Evolutionary conservation across 2,888 invertebrate genomes (phyloP).

Genomic region (Meliscaeva auricollis): DNA sequence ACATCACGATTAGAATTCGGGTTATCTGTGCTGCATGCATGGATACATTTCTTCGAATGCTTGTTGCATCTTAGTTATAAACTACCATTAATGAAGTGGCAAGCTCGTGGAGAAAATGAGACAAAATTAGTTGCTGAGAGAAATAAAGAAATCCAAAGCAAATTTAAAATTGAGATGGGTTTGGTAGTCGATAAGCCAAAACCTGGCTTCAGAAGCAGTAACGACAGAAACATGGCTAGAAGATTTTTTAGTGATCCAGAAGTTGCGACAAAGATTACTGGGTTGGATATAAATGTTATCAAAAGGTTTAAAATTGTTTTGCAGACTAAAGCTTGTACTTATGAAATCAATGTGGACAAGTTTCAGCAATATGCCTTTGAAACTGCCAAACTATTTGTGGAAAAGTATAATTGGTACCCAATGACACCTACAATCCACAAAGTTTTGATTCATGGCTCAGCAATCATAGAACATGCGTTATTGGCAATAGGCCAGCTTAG

Average conservation of each 20-base stretch:
- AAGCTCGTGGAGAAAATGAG: background rate
- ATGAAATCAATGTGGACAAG: background rate
- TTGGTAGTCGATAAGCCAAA: background rate
- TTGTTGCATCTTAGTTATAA: conserved; percentile 13
- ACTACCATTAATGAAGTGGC: conserved; percentile 15
- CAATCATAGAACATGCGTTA: background rate
- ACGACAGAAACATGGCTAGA: background rate
- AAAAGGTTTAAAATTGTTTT: conserved; percentile 2
- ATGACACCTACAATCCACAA: background rate
- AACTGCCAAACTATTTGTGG: conserved; percentile 12
- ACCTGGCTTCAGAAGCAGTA: background rate
- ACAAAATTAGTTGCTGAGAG: conserved; percentile 12
- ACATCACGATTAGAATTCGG: conserved; percentile 2
- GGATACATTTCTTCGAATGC: conserved; percentile 21
- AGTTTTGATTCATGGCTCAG: conserved; percentile 3
- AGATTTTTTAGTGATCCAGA: background rate
- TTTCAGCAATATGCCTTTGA: conserved; percentile 5
- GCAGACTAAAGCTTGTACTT: background rate
- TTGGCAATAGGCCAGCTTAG: background rate
- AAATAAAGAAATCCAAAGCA: conserved; percentile 15
- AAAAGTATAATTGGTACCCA: background rate
- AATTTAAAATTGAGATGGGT: conserved; percentile 6
- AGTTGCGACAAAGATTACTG: background rate
- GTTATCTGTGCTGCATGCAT: background rate
- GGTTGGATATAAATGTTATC: conserved; percentile 1